Conservation (phyloP, 2,113 vertebrate species). For the Leiothrix lutea region DNA sequence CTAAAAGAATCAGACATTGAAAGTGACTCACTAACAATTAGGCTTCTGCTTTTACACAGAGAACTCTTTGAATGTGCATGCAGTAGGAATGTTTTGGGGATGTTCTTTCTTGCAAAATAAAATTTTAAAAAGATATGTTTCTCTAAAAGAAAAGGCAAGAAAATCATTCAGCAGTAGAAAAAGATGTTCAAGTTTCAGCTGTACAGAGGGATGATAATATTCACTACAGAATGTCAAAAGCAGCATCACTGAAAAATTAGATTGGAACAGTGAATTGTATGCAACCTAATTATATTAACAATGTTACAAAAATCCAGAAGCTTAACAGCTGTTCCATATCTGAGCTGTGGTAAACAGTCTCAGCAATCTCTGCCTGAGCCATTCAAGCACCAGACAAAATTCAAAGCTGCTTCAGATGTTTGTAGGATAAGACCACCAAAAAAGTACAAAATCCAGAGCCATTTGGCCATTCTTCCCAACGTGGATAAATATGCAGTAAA, state of each 20-base stretch:
- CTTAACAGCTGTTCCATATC: slow-evolving; percentile 16
- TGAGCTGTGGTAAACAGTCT: neutral
- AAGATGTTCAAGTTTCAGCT: neutral
- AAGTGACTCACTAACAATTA: slow-evolving; percentile 16
- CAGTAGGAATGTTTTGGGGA: neutral
- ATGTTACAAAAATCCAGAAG: slow-evolving; percentile 36
- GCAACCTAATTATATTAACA: slow-evolving; percentile 52
- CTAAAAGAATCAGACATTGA: slow-evolving; percentile 35
- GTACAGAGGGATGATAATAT: neutral
- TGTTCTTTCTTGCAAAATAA: neutral
- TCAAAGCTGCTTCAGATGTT: neutral
- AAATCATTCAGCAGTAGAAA: neutral
- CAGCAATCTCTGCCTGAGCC: neutral
- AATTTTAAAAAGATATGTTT: neutral
- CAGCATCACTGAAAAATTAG: slow-evolving; percentile 2
- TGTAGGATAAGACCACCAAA: neutral
- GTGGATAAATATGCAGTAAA: neutral
- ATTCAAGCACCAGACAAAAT: neutral
- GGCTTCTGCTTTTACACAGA: neutral
- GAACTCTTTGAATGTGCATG: neutral
- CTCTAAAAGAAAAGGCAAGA: neutral
- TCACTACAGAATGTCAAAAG: slow-evolving; percentile 1
- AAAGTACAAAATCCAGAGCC: neutral
- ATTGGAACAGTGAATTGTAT: slow-evolving; percentile 25
- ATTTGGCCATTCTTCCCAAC: neutral